These are phyloP conservation scores for Temnothorax unifasciatus DNA, from an alignment of 2,888 invertebrate genomes.

Conservation along the genomic window DNA sequence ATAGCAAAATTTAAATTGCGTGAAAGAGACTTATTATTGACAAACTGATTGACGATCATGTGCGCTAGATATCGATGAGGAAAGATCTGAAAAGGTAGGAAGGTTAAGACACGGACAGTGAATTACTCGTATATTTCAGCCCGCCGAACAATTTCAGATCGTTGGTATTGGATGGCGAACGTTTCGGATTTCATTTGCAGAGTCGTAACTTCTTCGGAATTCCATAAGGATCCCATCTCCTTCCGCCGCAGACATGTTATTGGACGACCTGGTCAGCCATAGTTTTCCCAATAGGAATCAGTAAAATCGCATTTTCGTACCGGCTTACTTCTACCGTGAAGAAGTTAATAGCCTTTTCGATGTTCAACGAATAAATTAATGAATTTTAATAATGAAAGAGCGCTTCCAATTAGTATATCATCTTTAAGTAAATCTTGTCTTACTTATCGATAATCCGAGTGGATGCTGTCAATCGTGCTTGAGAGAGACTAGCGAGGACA, in stretches of 20 bases:
- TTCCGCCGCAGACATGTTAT: constrained; percentile 51
- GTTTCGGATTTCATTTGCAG: constrained; percentile 75
- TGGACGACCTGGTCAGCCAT: constrained; percentile 51
- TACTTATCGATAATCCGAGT: constrained; percentile 15
- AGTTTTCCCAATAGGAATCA: constrained; percentile 42
- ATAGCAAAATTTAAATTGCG: not conserved
- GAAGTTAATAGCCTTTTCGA: not conserved
- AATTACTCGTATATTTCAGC: constrained; percentile 72
- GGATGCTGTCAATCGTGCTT: not conserved
- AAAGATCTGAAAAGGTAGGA: not conserved
- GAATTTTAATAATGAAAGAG: not conserved
- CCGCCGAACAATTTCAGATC: constrained; percentile 70
- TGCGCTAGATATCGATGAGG: not conserved
- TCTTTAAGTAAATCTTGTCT: not conserved
- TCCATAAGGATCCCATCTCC: constrained; percentile 60
- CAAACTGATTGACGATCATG: not conserved
- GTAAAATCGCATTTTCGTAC: constrained; percentile 29
- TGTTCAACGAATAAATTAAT: not conserved
- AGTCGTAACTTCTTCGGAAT: constrained; percentile 75
- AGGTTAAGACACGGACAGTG: constrained; percentile 42
- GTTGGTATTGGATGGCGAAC: constrained; percentile 45
- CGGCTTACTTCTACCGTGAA: not conserved
- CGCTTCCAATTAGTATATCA: not conserved
- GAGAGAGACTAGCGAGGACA: not conserved
- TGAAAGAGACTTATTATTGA: not conserved